These are phyloP conservation scores for Scolopax bukidnonensis DNA, from an alignment of 2,797 vertebrate species.

Conservation along the genomic window DNA sequence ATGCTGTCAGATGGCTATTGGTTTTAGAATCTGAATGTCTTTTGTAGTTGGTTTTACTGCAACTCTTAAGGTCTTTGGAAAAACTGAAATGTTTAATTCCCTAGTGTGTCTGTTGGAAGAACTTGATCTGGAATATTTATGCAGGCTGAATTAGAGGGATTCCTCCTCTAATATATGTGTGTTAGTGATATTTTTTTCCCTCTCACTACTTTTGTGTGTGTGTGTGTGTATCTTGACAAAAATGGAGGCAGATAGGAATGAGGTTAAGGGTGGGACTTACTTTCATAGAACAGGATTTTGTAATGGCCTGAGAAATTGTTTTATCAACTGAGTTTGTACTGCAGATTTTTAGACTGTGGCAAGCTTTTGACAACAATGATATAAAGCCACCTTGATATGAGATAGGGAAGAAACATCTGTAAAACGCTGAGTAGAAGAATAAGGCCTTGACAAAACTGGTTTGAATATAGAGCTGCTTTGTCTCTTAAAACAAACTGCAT, in stretches of 20 bases:
- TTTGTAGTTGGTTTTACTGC: not conserved
- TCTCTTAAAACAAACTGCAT: not conserved
- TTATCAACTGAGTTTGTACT: not conserved
- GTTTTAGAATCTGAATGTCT: not conserved
- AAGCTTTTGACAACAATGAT: not conserved
- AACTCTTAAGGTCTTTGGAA: not conserved
- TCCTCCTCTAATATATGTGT: not conserved
- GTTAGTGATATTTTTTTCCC: not conserved
- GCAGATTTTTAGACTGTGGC: not conserved
- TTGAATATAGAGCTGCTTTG: not conserved
- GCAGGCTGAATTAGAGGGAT: not conserved
- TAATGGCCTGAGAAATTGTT: not conserved
- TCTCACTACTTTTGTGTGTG: not conserved
- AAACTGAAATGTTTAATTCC: not conserved
- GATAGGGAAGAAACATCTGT: not conserved
- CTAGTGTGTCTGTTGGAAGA: not conserved
- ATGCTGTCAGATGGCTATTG: fast-evolving
- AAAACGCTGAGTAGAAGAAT: not conserved
- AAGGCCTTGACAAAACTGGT: not conserved
- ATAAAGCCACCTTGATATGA: not conserved
- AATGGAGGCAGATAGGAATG: not conserved
- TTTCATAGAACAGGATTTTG: not conserved
- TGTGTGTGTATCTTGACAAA: not conserved
- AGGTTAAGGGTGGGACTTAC: not conserved
- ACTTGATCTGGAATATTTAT: not conserved